Base-by-base conservation (phyloP, 2,797 vertebrate species). In the Sylvia borin region DNA sequence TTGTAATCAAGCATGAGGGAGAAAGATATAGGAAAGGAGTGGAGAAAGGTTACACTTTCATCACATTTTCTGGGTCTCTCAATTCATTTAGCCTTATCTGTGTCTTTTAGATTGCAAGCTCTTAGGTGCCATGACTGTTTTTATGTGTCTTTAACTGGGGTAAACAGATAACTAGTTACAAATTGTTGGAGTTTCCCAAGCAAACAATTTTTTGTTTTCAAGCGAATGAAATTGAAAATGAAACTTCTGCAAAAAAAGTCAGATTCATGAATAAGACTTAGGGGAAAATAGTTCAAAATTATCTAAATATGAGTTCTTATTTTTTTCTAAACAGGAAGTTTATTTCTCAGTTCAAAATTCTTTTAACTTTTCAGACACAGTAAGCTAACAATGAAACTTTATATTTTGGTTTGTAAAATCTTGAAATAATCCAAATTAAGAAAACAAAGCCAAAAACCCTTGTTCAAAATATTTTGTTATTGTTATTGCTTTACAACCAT, bases 71-170 rank as follows among this genome's bases (percentile, higher is more conserved):
- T 89, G 70, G 31, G 43, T 90, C 62, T 93, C 64, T 42, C 81
- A 88, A 66, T 83, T 94, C 3, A 45, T 95, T 94, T 94, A 64
- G 51, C 25, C 51, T 95, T 95, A 95, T 93, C 93, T 92, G 31
- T 85, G 43, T 79, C 70, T 94, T 92, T 74, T 75, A 95, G 91
- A 92, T 82, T 81, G 32, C 64, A 93, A 81, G 61, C 72, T 77
- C 80, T 95, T 92, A 90, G 85, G 62, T 95, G 83, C 67, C 38
- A 14, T 58, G 79, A 19, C 43, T 81, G 45, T 38, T 91, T 91
- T 85, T 74, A 43, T 67, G 51, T 81, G 66, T 48, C 66, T 88
- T 51, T 86, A 73, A 64, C 51, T 79, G 34, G 31, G n/a, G 31
- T 76, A 25, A 73, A 57, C 32, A 75, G 66, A 68, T 89, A 93